A percentile compares a stretch with the other conserved stretches of the same genome.
phyloP scores from a whole-genome alignment of 2,797 vertebrate genomes.

The Propithecus perrieri region DNA sequence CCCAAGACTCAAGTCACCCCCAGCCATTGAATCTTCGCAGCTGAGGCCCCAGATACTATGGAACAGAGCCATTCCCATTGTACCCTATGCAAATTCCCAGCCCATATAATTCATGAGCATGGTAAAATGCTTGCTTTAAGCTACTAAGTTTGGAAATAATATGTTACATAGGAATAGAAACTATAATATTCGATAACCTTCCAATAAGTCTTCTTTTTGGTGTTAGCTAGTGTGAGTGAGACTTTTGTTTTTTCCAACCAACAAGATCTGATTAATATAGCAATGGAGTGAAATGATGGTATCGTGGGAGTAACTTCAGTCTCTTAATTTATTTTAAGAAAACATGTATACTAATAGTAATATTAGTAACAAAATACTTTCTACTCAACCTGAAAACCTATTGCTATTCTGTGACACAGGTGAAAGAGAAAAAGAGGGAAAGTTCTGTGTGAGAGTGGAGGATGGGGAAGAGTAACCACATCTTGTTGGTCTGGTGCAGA shows the following conservation, averaged over 20 bases:
- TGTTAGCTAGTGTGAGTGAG: background rate
- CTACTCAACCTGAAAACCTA: background rate
- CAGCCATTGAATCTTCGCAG: background rate
- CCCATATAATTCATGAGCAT: background rate
- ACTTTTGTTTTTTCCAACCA: background rate
- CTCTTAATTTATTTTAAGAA: slow-evolving; percentile 19
- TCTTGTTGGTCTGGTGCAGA: background rate
- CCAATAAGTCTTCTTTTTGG: background rate
- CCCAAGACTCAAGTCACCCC: background rate
- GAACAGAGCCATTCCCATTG: background rate
- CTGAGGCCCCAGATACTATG: background rate
- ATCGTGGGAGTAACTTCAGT: background rate
- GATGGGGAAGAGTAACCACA: background rate
- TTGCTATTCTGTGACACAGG: background rate
- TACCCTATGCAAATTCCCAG: background rate
- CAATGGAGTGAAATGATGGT: background rate
- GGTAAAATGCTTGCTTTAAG: background rate
- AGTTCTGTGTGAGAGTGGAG: background rate
- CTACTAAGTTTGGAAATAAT: background rate
- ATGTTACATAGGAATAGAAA: background rate
- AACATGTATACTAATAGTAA: background rate
- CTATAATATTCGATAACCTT: background rate
- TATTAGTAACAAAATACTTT: background rate
- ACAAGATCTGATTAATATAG: background rate
- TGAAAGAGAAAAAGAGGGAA: background rate